Evolutionary conservation across 2,888 invertebrate genomes (phyloP).

Genomic region (Lottia scabra): DNA sequence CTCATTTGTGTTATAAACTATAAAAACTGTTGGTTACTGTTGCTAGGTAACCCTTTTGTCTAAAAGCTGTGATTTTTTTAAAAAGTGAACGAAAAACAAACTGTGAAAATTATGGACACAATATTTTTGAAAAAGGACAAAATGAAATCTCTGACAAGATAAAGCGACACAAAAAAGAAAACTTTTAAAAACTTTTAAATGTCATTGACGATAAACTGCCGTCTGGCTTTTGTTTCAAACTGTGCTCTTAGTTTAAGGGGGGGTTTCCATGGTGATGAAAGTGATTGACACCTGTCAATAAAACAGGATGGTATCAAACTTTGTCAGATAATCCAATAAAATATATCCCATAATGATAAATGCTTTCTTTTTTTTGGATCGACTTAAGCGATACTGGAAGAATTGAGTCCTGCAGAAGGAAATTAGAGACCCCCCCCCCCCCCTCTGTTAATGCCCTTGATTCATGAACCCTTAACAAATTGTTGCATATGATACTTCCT

Average conservation of each 20-base stretch:
- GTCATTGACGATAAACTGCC: too few relatives aligned
- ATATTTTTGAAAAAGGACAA: constrained; percentile 4
- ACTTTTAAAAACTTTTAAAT: not conserved
- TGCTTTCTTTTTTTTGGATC: not conserved
- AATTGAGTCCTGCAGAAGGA: too few relatives aligned
- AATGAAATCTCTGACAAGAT: not conserved
- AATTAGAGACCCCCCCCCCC: too few relatives aligned
- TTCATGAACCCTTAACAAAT: too few relatives aligned
- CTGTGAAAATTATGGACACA: constrained; percentile 2
- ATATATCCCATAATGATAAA: constrained; percentile 1
- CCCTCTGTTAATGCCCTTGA: too few relatives aligned
- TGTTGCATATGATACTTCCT: too few relatives aligned
- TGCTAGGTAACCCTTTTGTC: too few relatives aligned
- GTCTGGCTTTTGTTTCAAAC: not conserved
- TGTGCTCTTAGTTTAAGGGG: not conserved
- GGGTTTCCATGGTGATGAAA: not conserved
- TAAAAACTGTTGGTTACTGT: too few relatives aligned
- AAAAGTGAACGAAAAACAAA: not conserved
- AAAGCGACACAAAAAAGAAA: not conserved
- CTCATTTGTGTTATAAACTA: not conserved
- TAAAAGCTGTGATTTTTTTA: not conserved
- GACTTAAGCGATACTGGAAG: too few relatives aligned
- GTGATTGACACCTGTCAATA: not conserved
- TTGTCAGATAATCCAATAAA: constrained; percentile 3
- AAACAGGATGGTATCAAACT: not conserved